phyloP scores from a whole-genome alignment of 2,888 invertebrate species.

The Plagodis dolabraria region DNA sequence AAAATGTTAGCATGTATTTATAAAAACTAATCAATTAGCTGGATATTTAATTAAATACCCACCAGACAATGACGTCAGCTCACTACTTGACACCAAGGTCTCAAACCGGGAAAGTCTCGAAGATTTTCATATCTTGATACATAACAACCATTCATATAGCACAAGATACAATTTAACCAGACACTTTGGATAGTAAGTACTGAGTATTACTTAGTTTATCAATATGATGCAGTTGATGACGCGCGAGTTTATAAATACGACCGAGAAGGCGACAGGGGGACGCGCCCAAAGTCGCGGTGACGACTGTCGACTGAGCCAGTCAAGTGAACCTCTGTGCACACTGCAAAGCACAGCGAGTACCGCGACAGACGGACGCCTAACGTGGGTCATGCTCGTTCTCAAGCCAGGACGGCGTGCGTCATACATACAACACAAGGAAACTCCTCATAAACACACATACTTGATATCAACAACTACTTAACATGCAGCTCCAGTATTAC shows the following conservation, averaged over 20 bases:
- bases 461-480: conserved; percentile 63
- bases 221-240: conserved; percentile 65
- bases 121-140: conserved; percentile 14
- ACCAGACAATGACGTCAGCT: conserved; percentile 42
- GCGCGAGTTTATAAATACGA: conserved; percentile 76
- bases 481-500: conserved; percentile 59
- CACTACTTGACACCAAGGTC: conserved; percentile 25
- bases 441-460: conserved; percentile 60
- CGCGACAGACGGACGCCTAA: conserved; percentile 67
- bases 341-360: conserved; percentile 51
- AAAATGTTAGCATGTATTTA: no score
- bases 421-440: conserved; percentile 52
- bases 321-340: conserved; percentile 50
- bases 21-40: no score
- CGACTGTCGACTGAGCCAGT: conserved; percentile 62
- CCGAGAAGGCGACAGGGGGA: conserved; percentile 73
- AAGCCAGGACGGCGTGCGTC: conserved; percentile 63
- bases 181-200: conserved; percentile 41
- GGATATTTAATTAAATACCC: conserved; percentile 19
- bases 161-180: conserved; percentile 23
- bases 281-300: conserved; percentile 73
- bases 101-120: conserved; percentile 22
- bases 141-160: conserved; percentile 6
- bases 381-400: conserved; percentile 57
- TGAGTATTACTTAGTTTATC: conserved; percentile 63